These are phyloP conservation scores for Leucoraja erinaceus DNA, from an alignment of 2,113 vertebrate species.

Conservation along the genomic window DNA sequence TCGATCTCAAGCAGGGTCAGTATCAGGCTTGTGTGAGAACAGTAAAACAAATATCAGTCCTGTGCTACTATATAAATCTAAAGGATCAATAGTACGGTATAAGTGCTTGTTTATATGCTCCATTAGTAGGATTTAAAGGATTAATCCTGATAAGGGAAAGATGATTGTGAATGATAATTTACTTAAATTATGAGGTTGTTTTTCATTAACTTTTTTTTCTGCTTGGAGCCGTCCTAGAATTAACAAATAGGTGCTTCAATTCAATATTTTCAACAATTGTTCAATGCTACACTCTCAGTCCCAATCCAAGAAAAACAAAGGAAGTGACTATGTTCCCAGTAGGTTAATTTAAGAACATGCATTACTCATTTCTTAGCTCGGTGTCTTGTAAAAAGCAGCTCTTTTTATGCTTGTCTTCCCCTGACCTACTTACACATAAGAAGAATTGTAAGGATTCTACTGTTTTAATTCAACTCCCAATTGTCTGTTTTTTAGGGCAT, in stretches of 20 bases:
- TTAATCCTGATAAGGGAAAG: background rate
- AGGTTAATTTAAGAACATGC: background rate
- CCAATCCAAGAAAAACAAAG: background rate
- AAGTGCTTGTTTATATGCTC: background rate
- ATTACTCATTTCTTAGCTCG: background rate
- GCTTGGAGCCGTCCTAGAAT: background rate
- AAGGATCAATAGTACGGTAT: background rate
- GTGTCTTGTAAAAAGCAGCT: background rate
- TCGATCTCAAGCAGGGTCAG: background rate
- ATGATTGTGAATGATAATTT: background rate
- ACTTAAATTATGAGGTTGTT: background rate
- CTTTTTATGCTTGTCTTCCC: conserved; percentile 2
- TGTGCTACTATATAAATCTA: background rate
- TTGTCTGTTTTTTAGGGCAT: background rate
- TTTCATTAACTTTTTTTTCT: background rate
- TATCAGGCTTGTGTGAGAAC: background rate
- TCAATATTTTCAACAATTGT: background rate
- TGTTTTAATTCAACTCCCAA: background rate
- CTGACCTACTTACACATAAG: background rate
- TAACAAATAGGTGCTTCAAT: background rate
- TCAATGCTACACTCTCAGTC: background rate
- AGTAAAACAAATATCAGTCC: background rate
- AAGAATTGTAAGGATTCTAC: background rate
- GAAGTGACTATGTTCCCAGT: background rate
- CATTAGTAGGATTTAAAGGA: background rate